These are phyloP conservation scores for Aphrocallistes beatrix DNA, from an alignment of 37 sponge, comb jelly and placozoan genomes.

Conservation along the genomic window DNA sequence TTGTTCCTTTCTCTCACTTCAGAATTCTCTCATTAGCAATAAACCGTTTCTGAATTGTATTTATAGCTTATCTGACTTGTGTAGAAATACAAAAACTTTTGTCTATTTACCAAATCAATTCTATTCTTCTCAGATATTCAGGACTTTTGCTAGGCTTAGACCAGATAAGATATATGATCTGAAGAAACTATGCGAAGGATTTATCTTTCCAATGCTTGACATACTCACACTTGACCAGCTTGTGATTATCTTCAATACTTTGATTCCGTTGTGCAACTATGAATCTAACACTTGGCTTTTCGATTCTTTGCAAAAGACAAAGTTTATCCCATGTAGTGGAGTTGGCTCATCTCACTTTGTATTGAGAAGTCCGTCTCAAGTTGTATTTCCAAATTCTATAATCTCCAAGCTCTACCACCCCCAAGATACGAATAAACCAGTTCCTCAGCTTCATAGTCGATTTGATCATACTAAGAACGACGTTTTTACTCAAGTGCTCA, in stretches of 20 bases:
- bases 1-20: neutral
- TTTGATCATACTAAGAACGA: neutral
- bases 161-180: neutral
- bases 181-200: neutral
- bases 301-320: neutral
- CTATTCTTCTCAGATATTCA: neutral
- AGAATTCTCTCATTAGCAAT: neutral
- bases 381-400: neutral
- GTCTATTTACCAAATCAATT: neutral
- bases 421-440: neutral
- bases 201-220: neutral
- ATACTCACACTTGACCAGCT: neutral
- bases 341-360: neutral
- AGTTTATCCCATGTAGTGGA: slow-evolving; percentile 18
- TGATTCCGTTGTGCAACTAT: neutral
- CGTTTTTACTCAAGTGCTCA: neutral
- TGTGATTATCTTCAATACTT: neutral
- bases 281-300: neutral
- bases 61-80: neutral
- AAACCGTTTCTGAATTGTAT: neutral
- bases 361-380: neutral
- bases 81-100: neutral
- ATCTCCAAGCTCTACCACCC: neutral
- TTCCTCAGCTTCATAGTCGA: neutral
- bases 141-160: neutral